Percentiles rank a stretch among this genome's conserved stretches.
These are phyloP conservation scores for Eupithecia abbreviata DNA, from an alignment of 2,888 invertebrate genomes.

Conservation along the genomic window DNA sequence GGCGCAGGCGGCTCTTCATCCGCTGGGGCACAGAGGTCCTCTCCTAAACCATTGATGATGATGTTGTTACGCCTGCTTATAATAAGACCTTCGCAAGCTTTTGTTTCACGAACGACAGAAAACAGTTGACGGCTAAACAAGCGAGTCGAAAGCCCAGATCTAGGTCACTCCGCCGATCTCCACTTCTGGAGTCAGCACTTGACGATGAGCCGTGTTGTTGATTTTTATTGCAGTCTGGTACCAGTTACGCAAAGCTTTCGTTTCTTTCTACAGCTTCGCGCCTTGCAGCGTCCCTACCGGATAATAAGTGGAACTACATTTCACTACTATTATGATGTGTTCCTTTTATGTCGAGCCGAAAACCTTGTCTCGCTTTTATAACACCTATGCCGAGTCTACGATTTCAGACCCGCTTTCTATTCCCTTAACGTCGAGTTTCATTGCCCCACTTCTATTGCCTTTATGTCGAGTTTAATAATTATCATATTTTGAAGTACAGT, in stretches of 20 bases:
- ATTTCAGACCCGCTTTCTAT: no score
- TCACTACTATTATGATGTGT: no score
- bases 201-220: conserved; percentile 32
- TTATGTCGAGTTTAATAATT: no score
- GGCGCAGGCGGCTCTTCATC: no score
- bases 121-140: conserved; percentile 25
- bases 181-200: conserved; percentile 49
- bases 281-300: not conserved
- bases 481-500: no score
- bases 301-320: not conserved
- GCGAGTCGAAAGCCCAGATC: conserved; percentile 32
- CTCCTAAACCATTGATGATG: not conserved
- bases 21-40: no score
- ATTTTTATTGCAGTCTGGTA: conserved; percentile 28
- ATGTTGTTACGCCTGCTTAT: no score
- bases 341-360: no score
- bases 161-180: conserved; percentile 49
- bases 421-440: no score
- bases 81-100: not conserved
- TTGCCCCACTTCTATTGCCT: no score
- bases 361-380: no score
- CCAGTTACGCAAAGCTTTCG: not conserved
- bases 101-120: not conserved
- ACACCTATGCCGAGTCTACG: no score
- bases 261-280: not conserved